Conservation (phyloP, 2,113 vertebrate genomes). For the Serinus canaria region DNA sequence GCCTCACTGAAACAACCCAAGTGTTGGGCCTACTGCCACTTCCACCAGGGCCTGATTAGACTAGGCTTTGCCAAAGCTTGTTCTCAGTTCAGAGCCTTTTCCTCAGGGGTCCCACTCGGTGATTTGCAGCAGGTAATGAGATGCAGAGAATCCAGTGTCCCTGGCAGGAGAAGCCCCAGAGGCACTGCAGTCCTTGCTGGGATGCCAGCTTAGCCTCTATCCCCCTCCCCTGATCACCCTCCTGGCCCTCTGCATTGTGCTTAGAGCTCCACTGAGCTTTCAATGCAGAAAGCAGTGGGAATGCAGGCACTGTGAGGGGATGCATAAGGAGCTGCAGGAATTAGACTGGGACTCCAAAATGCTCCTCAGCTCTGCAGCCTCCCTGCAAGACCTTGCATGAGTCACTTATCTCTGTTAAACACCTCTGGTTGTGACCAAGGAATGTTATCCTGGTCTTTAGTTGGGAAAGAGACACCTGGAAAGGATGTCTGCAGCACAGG, state of each 20-base stretch:
- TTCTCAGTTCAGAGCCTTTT: slow-evolving; percentile 1
- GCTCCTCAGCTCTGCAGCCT: not conserved
- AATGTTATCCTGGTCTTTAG: not conserved
- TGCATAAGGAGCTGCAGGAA: not conserved
- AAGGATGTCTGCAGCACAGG: not conserved
- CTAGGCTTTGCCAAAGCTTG: not conserved
- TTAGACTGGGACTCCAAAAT: not conserved
- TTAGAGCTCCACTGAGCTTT: not conserved
- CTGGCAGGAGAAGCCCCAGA: not conserved
- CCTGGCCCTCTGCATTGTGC: not conserved
- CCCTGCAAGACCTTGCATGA: not conserved
- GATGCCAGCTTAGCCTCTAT: not conserved
- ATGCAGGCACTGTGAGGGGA: not conserved
- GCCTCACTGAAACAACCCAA: not conserved
- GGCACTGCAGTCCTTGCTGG: not conserved
- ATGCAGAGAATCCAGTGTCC: not conserved
- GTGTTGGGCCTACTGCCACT: not conserved
- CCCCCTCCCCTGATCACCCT: not conserved
- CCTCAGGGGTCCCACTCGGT: not conserved
- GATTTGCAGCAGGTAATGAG: slow-evolving; percentile 5
- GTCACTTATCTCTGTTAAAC: not conserved
- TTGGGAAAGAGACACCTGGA: not conserved
- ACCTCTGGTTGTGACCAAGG: not conserved
- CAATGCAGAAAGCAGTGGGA: not conserved
- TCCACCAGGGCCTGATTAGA: not conserved